Percentiles rank a stretch among this genome's conserved stretches.
These are phyloP conservation scores for Callosobruchus maculatus DNA, from an alignment of 2,888 invertebrate genomes.

Conservation along the genomic window DNA sequence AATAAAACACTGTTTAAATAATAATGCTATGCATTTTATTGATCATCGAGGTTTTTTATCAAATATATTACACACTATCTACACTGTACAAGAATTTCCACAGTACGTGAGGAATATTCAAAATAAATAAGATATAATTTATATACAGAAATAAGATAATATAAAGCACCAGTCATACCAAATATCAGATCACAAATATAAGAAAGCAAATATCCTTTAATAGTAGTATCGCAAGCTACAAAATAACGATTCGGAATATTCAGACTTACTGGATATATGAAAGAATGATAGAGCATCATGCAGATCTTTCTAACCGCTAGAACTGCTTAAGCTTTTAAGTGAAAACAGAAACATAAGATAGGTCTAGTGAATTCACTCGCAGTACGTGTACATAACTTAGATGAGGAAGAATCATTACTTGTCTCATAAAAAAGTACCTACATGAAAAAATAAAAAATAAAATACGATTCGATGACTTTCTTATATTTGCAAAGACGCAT, in stretches of 20 bases:
- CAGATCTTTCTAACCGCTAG: no score
- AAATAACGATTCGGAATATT: no score
- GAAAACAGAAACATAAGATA: no score
- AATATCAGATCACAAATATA: constrained; percentile 38
- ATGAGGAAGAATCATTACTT: no score
- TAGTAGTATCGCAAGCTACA: no score
- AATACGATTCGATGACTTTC: neutral
- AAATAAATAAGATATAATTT: constrained; percentile 41
- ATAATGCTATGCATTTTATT: constrained; percentile 45
- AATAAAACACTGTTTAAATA: constrained; percentile 7
- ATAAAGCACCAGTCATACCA: constrained; percentile 52
- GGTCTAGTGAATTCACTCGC: no score
- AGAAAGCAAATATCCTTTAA: neutral
- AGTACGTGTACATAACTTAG: no score
- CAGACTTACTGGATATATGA: no score
- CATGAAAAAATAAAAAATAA: no score
- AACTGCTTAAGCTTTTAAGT: no score
- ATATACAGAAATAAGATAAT: constrained; percentile 41
- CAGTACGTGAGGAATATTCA: constrained; percentile 34
- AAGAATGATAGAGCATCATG: no score
- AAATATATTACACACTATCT: constrained; percentile 54
- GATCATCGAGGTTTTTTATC: constrained; percentile 48
- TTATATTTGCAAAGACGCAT: neutral
- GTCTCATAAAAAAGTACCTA: no score
- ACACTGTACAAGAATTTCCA: constrained; percentile 48